phyloP scores from a whole-genome alignment of 2,113 vertebrate genomes.

The Embiotoca jacksoni region DNA sequence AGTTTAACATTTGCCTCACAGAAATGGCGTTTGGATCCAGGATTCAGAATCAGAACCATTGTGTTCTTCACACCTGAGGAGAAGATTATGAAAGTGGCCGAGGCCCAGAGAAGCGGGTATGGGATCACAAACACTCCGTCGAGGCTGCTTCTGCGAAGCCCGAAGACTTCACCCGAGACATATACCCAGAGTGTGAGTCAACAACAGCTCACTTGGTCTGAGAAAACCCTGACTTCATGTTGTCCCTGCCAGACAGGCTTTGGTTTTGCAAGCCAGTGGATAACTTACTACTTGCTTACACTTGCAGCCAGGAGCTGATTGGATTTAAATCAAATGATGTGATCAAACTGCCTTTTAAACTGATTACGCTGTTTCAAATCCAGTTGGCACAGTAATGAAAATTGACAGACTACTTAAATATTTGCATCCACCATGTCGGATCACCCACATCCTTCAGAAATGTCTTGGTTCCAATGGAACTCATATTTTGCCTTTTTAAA shows the following conservation, averaged over 20 bases:
- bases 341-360: conserved; percentile 11
- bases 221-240: neutral
- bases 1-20: conserved; percentile 1
- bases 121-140: conserved; percentile 65
- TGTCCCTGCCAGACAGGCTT: neutral
- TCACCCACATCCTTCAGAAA: neutral
- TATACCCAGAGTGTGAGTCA: conserved; percentile 72
- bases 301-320: conserved; percentile 2
- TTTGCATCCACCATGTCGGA: neutral
- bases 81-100: conserved; percentile 63
- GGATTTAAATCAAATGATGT: neutral
- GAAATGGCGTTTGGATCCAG: conserved; percentile 31
- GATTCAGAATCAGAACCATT: conserved; percentile 62
- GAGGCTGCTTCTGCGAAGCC: conserved; percentile 73
- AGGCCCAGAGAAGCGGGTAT: conserved; percentile 75
- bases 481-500: too few relatives aligned
- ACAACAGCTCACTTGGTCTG: neutral
- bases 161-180: conserved; percentile 55
- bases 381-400: neutral
- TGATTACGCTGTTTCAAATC: conserved; percentile 14
- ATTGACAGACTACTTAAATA: too few relatives aligned
- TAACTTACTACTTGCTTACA: conserved; percentile 13
- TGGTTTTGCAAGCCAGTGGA: neutral
- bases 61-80: conserved; percentile 74
- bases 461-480: neutral